phyloP scores from a whole-genome alignment of 92 coral and sea anemone species.

The Chrysogorgia sp. region DNA sequence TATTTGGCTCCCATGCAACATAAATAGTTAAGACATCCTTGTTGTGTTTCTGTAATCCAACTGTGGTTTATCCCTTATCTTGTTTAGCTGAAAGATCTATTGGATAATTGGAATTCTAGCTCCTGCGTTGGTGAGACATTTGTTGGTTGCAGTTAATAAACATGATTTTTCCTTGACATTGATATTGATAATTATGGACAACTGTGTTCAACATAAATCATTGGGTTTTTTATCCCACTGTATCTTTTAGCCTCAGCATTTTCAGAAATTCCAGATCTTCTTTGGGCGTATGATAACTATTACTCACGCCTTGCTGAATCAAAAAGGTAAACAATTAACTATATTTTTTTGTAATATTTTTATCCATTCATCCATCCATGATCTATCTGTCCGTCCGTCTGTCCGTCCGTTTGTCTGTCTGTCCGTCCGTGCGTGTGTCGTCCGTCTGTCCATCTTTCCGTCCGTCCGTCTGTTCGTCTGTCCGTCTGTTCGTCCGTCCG shows the following conservation, averaged over 20 bases:
- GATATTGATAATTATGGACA: too few species aligned
- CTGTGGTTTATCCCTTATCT: not conserved
- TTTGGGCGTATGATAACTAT: conserved; percentile 86
- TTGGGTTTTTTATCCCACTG: conserved; percentile 14
- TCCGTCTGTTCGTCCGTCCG: not conserved
- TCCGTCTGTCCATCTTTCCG: too few species aligned
- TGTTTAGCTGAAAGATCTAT: conserved; percentile 72
- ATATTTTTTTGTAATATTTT: not conserved
- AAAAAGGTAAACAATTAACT: conserved; percentile 52
- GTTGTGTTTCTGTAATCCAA: too few species aligned
- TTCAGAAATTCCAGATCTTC: conserved; percentile 70
- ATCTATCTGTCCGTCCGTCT: too few species aligned
- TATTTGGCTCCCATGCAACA: too few species aligned
- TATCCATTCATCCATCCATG: not conserved
- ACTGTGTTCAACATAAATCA: too few species aligned
- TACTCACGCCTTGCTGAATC: conserved; percentile 75
- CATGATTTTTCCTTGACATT: too few species aligned
- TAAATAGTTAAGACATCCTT: too few species aligned
- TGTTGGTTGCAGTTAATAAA: not conserved
- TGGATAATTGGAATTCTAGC: conserved; percentile 71
- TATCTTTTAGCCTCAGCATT: conserved; percentile 74
- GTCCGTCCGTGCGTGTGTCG: too few species aligned
- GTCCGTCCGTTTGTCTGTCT: too few species aligned
- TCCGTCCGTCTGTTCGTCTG: too few species aligned
- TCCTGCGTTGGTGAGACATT: conserved; percentile 68